A percentile compares a stretch with the other conserved stretches of the same genome.
Evolutionary conservation across 2,888 invertebrate genomes (phyloP).

Genomic region (Caenorhabditis wallacei): DNA sequence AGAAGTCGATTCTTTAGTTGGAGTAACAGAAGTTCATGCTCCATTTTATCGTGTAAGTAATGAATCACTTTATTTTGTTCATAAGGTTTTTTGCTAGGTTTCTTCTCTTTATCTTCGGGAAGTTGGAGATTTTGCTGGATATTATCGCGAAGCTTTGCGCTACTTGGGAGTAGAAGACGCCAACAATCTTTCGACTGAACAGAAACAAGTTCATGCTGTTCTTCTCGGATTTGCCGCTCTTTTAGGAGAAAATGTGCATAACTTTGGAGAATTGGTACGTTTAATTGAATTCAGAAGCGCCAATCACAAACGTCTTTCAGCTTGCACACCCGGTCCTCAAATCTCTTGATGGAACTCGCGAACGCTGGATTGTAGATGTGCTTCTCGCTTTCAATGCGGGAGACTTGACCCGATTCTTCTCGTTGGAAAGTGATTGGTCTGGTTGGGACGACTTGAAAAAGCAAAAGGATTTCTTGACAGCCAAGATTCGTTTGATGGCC

Average conservation of each 20-base stretch:
- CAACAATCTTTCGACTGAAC: slow-evolving; percentile 69
- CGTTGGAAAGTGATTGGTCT: slow-evolving; percentile 87
- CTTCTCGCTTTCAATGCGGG: slow-evolving; percentile 91
- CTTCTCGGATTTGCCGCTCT: slow-evolving; percentile 95
- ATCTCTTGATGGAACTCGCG: slow-evolving; percentile 89
- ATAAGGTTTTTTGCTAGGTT: slow-evolving; percentile 51
- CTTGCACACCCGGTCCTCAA: slow-evolving; percentile 95
- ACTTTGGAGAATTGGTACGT: slow-evolving; percentile 93
- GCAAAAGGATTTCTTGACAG: slow-evolving; percentile 83
- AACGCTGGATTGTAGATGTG: slow-evolving; percentile 90
- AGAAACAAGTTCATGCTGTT: slow-evolving; percentile 87
- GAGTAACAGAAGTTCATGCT: slow-evolving; percentile 81
- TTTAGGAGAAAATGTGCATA: slow-evolving; percentile 95
- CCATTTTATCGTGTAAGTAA: slow-evolving; percentile 78
- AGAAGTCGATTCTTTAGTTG: slow-evolving; percentile 73
- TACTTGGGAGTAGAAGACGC: slow-evolving; percentile 86
- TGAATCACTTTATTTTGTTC: not conserved
- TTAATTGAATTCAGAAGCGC: too few relatives aligned
- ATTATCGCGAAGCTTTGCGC: slow-evolving; percentile 94
- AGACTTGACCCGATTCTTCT: slow-evolving; percentile 85
- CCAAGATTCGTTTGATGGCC: slow-evolving; percentile 95
- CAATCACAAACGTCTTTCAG: too few relatives aligned
- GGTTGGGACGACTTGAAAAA: slow-evolving; percentile 83
- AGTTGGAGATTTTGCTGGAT: slow-evolving; percentile 92
- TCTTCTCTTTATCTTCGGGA: slow-evolving; percentile 80